Percentiles rank a stretch among this genome's conserved stretches.
Conservation (phyloP, 2,113 vertebrate species). For the Pongo pygmaeus region DNA sequence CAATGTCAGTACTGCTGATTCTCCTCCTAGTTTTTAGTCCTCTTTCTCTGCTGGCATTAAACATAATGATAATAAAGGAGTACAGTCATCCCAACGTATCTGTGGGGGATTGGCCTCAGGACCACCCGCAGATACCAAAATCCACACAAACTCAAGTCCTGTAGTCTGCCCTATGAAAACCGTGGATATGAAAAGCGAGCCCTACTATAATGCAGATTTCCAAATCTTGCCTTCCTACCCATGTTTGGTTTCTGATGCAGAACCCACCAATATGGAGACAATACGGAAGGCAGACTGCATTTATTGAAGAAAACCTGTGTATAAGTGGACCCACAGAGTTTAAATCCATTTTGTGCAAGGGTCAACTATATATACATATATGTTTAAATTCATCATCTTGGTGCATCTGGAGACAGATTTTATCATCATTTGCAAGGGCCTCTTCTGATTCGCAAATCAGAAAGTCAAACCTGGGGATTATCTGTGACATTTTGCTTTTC, state of each 20-base stretch:
- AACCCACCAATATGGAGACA: neutral
- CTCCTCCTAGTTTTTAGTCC: neutral
- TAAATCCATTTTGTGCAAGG: neutral
- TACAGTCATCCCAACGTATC: neutral
- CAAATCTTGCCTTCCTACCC: neutral
- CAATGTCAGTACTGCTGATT: neutral
- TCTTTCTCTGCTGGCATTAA: neutral
- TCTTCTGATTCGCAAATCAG: neutral
- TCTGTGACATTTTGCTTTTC: neutral
- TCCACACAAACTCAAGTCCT: neutral
- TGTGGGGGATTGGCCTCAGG: neutral
- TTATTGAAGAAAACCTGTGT: neutral
- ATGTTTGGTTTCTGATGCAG: neutral
- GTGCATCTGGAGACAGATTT: neutral
- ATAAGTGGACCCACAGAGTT: neutral
- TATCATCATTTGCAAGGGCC: neutral
- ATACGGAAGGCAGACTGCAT: neutral
- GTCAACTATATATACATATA: neutral
- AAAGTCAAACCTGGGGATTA: neutral
- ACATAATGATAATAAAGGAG: neutral
- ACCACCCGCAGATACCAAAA: neutral
- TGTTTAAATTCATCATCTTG: neutral
- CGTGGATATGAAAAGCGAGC: neutral
- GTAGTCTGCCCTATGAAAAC: neutral
- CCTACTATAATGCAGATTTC: neutral